phyloP scores from a whole-genome alignment of 2,797 vertebrate species.

The Odontamblyopus lacepedii region DNA sequence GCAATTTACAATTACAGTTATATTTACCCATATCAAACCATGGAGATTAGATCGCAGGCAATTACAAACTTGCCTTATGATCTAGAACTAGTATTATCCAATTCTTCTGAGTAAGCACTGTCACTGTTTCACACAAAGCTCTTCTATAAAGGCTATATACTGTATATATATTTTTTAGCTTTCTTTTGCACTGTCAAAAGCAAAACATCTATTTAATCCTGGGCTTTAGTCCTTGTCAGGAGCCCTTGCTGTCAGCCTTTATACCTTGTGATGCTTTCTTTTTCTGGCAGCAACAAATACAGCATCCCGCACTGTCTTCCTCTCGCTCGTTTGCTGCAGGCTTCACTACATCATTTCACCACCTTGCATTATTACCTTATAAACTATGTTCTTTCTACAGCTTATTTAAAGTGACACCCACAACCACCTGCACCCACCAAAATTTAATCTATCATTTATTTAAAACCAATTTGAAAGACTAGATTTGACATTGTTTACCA shows the following conservation, averaged over 20 bases:
- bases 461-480: constrained; percentile 5
- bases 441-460: background rate
- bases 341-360: constrained; percentile 8
- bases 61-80: background rate
- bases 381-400: background rate
- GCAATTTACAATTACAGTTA: no score
- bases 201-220: constrained; percentile 7
- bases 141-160: no score
- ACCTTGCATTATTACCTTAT: constrained; percentile 9
- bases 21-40: background rate
- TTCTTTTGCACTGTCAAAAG: constrained; percentile 9
- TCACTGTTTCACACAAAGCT: background rate
- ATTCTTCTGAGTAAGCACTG: constrained; percentile 12
- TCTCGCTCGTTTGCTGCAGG: constrained; percentile 20
- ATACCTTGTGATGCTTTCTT: constrained; percentile 11
- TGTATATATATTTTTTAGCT: constrained; percentile 5
- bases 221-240: constrained; percentile 13
- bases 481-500: constrained; percentile 7
- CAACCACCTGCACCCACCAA: background rate
- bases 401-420: constrained; percentile 2
- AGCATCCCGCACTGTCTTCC: constrained; percentile 12
- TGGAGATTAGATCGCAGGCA: background rate
- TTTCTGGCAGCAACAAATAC: constrained; percentile 5
- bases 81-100: constrained; percentile 28
- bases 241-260: background rate